Percentiles rank a stretch among this genome's conserved stretches.
phyloP scores from a whole-genome alignment of 1,140 invertebrate genomes.

The Drosophila busckii region DNA sequence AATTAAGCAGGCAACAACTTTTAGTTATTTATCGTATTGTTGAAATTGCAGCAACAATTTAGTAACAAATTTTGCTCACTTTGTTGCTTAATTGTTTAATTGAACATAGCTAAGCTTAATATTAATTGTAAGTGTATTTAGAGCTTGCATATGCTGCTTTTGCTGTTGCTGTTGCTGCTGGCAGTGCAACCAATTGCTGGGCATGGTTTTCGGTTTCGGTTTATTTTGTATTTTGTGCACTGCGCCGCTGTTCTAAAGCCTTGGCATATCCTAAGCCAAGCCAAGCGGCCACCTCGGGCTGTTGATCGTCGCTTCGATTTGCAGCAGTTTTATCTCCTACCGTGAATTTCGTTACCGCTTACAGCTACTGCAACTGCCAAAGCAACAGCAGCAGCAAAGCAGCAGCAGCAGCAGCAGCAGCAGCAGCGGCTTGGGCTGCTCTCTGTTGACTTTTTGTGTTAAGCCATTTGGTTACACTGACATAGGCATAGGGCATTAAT shows the following conservation, averaged over 20 bases:
- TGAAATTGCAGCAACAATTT: too few relatives aligned
- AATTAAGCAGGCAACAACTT: too few relatives aligned
- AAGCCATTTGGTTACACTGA: too few relatives aligned
- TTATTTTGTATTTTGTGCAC: constrained; percentile 31
- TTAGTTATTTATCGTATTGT: too few relatives aligned
- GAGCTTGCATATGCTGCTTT: constrained; percentile 13
- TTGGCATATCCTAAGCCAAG: constrained; percentile 18
- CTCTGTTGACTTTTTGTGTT: too few relatives aligned
- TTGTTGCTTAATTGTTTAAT: too few relatives aligned
- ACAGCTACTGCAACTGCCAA: constrained; percentile 63
- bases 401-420: too few relatives aligned
- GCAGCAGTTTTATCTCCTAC: constrained; percentile 75
- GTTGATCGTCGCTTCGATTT: constrained; percentile 76
- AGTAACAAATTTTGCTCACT: too few relatives aligned
- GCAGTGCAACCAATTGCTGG: constrained; percentile 38
- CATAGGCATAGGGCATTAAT: too few relatives aligned
- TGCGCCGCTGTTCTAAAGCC: constrained; percentile 6
- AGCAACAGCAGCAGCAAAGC: constrained; percentile 36
- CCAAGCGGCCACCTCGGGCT: constrained; percentile 51
- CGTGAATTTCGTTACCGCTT: constrained; percentile 75
- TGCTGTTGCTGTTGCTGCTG: constrained; percentile 14
- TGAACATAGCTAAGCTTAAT: background rate
- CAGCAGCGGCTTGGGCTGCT: too few relatives aligned
- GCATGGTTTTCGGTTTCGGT: constrained; percentile 17
- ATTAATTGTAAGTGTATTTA: background rate